Evolutionary conservation across 2,113 vertebrate genomes (phyloP).

Genomic region (Dasyornis broadbenti): DNA sequence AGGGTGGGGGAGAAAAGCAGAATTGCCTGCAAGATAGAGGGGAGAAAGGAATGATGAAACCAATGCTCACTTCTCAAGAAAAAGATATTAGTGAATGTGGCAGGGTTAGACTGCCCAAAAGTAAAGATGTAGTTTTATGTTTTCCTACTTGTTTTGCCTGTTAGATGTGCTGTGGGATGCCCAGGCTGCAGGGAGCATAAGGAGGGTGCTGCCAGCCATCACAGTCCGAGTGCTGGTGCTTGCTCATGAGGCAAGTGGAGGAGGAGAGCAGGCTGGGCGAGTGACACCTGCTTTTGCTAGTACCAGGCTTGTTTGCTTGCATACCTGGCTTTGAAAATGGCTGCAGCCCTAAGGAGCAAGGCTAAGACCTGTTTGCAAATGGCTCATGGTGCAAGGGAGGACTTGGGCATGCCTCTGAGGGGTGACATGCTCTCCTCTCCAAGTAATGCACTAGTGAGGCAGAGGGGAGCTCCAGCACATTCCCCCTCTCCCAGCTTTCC

Average conservation of each 20-base stretch:
- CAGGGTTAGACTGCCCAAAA: background rate
- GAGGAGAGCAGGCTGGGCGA: conserved; percentile 9
- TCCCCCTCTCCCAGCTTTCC: background rate
- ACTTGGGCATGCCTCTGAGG: background rate
- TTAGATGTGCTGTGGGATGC: background rate
- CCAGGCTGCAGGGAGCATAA: accelerated
- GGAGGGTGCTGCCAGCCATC: background rate
- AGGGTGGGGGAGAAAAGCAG: background rate
- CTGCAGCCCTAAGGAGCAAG: background rate
- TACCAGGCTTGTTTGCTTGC: background rate
- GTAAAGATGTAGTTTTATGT: background rate
- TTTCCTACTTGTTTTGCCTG: background rate
- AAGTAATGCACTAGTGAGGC: background rate
- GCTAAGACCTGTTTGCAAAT: background rate
- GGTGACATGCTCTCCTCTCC: background rate
- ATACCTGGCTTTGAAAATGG: background rate
- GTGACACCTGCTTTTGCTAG: background rate
- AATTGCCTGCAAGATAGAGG: background rate
- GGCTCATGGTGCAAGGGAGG: background rate
- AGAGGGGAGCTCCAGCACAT: background rate
- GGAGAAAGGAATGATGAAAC: background rate
- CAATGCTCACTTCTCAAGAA: background rate
- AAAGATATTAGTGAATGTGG: background rate
- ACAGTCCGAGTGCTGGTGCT: background rate
- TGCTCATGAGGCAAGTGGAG: background rate